These are phyloP conservation scores for Chorisops tibialis DNA, from an alignment of 2,888 invertebrate genomes.

Conservation along the genomic window DNA sequence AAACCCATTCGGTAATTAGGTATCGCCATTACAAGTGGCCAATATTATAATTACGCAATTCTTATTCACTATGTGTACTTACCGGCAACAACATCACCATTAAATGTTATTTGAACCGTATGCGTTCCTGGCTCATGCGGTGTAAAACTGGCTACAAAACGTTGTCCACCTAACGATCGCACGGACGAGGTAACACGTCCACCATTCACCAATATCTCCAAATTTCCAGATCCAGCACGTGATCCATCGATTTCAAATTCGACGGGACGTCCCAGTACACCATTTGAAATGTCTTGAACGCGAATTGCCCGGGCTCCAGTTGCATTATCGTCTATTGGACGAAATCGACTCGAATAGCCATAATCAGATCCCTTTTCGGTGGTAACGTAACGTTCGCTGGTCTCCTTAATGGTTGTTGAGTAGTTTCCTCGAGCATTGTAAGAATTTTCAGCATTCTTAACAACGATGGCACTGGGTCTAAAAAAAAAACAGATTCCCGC, in stretches of 20 bases:
- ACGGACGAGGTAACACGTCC: slow-evolving; percentile 94
- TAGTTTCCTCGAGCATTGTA: slow-evolving; percentile 49
- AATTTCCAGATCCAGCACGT: slow-evolving; percentile 91
- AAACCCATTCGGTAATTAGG: too few relatives aligned
- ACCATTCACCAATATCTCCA: slow-evolving; percentile 93
- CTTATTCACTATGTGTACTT: too few relatives aligned
- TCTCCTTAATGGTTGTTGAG: slow-evolving; percentile 50
- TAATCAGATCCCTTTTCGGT: slow-evolving; percentile 30
- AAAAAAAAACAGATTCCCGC: not conserved
- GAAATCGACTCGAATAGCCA: slow-evolving; percentile 44
- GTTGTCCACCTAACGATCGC: slow-evolving; percentile 81
- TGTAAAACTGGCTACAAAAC: slow-evolving; percentile 88
- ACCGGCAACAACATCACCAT: slow-evolving; percentile 87
- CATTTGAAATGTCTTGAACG: slow-evolving; percentile 83
- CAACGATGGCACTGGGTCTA: slow-evolving; percentile 50
- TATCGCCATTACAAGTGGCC: not conserved
- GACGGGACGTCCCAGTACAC: slow-evolving; percentile 84
- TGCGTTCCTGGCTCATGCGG: slow-evolving; percentile 84
- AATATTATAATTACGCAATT: not conserved
- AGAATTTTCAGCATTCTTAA: slow-evolving; percentile 49
- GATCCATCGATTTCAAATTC: slow-evolving; percentile 97
- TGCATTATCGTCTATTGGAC: slow-evolving; percentile 58
- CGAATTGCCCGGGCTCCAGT: slow-evolving; percentile 79
- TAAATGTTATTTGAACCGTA: slow-evolving; percentile 90
- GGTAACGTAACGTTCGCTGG: slow-evolving; percentile 49